A percentile compares a stretch with the other conserved stretches of the same genome.
Conservation (phyloP, 2,797 vertebrate genomes). For the Rhodeus uyekii region DNA sequence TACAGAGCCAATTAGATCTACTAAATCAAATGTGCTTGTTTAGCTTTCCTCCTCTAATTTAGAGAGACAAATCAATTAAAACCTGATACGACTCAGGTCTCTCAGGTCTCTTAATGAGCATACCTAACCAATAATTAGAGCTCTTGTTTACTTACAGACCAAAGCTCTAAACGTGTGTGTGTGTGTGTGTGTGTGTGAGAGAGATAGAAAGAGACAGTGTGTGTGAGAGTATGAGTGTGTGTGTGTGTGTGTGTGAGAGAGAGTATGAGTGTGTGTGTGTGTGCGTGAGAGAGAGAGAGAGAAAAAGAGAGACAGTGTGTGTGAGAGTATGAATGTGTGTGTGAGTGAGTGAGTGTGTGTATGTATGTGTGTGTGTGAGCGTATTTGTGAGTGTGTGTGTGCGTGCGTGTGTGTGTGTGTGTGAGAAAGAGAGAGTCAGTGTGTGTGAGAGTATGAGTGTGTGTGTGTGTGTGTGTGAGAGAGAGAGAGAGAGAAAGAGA, state of each 20-base stretch:
- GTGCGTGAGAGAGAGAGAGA: too few relatives aligned
- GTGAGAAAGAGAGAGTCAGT: too few relatives aligned
- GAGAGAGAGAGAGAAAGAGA: too few relatives aligned
- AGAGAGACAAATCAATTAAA: conserved; percentile 77
- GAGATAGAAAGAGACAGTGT: too few relatives aligned
- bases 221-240: neutral
- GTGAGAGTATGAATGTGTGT: too few relatives aligned
- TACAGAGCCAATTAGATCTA: conserved; percentile 39
- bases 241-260: neutral
- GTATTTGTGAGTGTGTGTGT: neutral
- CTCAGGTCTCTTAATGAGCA: conserved; percentile 73
- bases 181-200: neutral
- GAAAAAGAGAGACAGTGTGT: too few relatives aligned
- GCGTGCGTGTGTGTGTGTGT: neutral
- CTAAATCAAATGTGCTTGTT: conserved; percentile 47
- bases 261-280: neutral
- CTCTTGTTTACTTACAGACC: conserved; percentile 50
- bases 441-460: too few relatives aligned
- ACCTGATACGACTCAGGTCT: conserved; percentile 74
- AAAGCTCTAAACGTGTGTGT: neutral
- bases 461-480: neutral
- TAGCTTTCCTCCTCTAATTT: conserved; percentile 40
- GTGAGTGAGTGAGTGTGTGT: neutral
- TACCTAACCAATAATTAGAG: conserved; percentile 73
- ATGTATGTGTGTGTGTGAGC: neutral